Conservation (phyloP, 2,113 vertebrate genomes). For the Camelus bactrianus region DNA sequence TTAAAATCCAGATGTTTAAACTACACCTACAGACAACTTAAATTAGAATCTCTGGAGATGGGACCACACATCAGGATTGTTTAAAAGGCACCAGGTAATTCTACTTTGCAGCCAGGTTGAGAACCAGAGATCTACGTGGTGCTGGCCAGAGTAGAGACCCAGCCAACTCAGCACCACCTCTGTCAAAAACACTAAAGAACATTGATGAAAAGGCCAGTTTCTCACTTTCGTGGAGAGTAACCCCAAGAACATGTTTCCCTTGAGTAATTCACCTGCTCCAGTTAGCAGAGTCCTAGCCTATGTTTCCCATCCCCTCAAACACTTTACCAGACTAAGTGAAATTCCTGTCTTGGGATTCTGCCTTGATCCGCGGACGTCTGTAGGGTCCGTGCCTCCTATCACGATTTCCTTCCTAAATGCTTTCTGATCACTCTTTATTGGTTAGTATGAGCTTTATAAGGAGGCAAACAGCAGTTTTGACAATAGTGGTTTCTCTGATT, state of each 20-base stretch:
- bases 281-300: background rate
- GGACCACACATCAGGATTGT: background rate
- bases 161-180: background rate
- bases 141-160: background rate
- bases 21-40: background rate
- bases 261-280: background rate
- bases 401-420: background rate
- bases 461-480: background rate
- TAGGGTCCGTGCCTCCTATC: background rate
- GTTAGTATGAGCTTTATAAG: background rate
- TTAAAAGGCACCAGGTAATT: background rate
- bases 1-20: background rate
- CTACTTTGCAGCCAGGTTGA: background rate
- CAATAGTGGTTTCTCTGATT: background rate
- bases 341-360: background rate
- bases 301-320: background rate
- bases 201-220: background rate
- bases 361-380: background rate
- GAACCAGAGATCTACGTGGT: background rate
- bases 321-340: background rate
- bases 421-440: background rate
- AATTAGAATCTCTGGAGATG: background rate
- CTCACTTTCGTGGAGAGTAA: background rate
- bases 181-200: background rate
- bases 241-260: background rate